Evolutionary conservation across 2,888 invertebrate species (phyloP).

Genomic region (Acronicta alni): DNA sequence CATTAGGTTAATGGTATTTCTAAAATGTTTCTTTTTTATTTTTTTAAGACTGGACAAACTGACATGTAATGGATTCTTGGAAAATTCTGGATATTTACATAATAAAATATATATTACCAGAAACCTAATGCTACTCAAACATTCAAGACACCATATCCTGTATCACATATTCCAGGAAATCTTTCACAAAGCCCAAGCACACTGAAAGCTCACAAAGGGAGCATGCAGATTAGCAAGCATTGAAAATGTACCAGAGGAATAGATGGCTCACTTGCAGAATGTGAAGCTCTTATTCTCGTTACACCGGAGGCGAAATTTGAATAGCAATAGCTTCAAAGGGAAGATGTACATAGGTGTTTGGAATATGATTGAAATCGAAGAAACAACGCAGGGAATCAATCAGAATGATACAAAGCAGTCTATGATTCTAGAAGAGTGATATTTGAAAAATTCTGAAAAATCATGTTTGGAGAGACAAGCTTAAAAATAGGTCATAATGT

Average conservation of each 20-base stretch:
- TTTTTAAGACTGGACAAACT: too few species aligned
- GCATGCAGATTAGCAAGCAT: slow-evolving; percentile 57
- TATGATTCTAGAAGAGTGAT: slow-evolving; percentile 2
- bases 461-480: not conserved
- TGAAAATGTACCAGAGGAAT: slow-evolving; percentile 49
- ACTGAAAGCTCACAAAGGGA: slow-evolving; percentile 56
- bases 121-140: not conserved
- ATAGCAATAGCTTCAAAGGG: slow-evolving; percentile 17
- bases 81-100: too few species aligned
- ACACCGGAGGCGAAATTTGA: slow-evolving; percentile 30
- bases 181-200: slow-evolving; percentile 53
- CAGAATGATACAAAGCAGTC: slow-evolving; percentile 18
- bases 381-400: slow-evolving; percentile 43
- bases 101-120: not conserved
- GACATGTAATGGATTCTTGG: too few species aligned
- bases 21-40: too few species aligned
- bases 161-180: slow-evolving; percentile 40
- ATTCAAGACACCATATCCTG: slow-evolving; percentile 17
- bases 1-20: too few species aligned
- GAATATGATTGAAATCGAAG: slow-evolving; percentile 51
- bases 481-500: not conserved
- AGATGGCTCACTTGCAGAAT: slow-evolving; percentile 27
- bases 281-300: slow-evolving; percentile 29
- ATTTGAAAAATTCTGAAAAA: too few species aligned
- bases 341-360: slow-evolving; percentile 28